Percentiles rank a stretch among this genome's conserved stretches.
These are phyloP conservation scores for Halictus rubicundus DNA, from an alignment of 1,140 invertebrate genomes.

Conservation along the genomic window DNA sequence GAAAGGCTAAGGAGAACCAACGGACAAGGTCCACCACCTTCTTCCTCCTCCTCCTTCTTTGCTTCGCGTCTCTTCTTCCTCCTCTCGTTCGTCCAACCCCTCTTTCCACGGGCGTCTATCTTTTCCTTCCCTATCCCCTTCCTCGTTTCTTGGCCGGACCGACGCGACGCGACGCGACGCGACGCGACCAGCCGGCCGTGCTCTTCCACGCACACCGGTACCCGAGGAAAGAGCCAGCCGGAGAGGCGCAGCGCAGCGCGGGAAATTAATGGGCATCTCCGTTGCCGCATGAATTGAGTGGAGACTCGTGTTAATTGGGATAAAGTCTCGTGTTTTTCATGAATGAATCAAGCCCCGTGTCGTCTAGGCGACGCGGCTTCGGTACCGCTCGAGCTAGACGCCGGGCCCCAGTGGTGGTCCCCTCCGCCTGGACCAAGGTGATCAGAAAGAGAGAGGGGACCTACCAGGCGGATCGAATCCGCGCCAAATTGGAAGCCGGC, in stretches of 20 bases:
- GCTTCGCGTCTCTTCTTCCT: not conserved
- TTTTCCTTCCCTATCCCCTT: not conserved
- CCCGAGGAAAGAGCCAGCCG: conserved; percentile 37
- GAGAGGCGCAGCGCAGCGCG: conserved; percentile 31
- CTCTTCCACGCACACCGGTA: conserved; percentile 12
- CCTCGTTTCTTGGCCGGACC: conserved; percentile 1
- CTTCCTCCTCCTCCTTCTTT: not conserved
- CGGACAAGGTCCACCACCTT: conserved; percentile 33
- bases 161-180: too few relatives aligned
- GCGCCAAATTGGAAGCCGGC: not conserved
- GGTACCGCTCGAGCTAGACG: conserved; percentile 27
- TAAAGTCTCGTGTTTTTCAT: conserved; percentile 72
- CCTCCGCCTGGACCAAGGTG: too few relatives aligned
- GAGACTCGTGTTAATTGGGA: conserved; percentile 73
- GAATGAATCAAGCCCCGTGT: conserved; percentile 67
- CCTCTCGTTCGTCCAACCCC: not conserved
- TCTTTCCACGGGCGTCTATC: not conserved
- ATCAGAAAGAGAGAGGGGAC: too few relatives aligned
- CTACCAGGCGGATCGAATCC: too few relatives aligned
- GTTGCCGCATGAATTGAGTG: conserved; percentile 61
- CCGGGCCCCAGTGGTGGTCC: conserved; percentile 26
- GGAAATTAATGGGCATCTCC: conserved; percentile 63
- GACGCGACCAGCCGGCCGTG: not conserved
- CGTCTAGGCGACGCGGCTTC: conserved; percentile 53
- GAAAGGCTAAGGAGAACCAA: conserved; percentile 49